Percentiles rank a stretch among this genome's conserved stretches.
These are phyloP conservation scores for Camponotus vicinus DNA, from an alignment of 1,140 invertebrate species.

Conservation along the genomic window DNA sequence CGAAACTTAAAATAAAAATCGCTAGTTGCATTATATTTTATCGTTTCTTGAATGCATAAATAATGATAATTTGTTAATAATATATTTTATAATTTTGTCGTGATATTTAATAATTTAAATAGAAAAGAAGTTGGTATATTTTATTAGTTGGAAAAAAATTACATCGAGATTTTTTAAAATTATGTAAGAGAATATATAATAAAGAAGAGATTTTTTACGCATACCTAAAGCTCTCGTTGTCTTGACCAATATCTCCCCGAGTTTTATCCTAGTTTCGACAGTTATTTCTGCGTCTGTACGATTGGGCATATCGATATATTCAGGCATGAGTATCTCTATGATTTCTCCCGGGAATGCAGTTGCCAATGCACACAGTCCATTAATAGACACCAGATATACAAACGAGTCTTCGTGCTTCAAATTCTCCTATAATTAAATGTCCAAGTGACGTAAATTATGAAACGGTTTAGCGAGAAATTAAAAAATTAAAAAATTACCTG, in stretches of 20 bases:
- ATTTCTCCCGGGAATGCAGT: constrained; percentile 89
- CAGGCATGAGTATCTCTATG: constrained; percentile 88
- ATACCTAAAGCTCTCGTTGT: constrained; percentile 91
- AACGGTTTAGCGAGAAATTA: background rate
- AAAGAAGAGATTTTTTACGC: constrained; percentile 21
- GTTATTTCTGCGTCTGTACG: constrained; percentile 81
- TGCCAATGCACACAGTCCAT: constrained; percentile 90
- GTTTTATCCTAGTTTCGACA: constrained; percentile 91
- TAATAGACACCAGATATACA: constrained; percentile 93
- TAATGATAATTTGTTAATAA: constrained; percentile 38
- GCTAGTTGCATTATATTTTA: background rate
- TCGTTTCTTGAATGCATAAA: background rate
- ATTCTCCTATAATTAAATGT: constrained; percentile 88
- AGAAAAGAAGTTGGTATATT: background rate
- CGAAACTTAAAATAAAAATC: background rate
- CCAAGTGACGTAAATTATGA: background rate
- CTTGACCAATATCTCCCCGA: constrained; percentile 94
- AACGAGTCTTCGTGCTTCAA: constrained; percentile 93
- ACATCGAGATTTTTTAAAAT: background rate
- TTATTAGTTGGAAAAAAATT: background rate
- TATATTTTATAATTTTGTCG: constrained; percentile 5
- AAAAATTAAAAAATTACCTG: constrained; percentile 83
- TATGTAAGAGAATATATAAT: background rate
- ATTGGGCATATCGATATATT: constrained; percentile 86
- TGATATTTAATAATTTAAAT: background rate